Percentiles rank a stretch among this genome's conserved stretches.
phyloP scores from a whole-genome alignment of 2,797 vertebrate genomes.

The Tadarida brasiliensis region DNA sequence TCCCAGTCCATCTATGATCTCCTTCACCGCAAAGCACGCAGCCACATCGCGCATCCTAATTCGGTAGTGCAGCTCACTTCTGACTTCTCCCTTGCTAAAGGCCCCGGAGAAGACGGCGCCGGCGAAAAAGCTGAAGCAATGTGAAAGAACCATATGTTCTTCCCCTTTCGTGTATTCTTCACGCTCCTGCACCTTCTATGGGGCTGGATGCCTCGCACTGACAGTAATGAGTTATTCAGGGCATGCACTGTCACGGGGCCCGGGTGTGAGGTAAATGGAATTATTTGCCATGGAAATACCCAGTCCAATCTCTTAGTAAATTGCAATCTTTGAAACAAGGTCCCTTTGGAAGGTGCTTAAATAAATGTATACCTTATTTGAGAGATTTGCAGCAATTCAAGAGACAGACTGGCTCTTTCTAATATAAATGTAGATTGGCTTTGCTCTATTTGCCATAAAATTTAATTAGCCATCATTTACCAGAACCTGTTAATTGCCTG shows the following conservation, averaged over 20 bases:
- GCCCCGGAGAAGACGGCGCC: neutral
- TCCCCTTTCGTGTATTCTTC: constrained; percentile 10
- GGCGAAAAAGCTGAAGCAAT: neutral
- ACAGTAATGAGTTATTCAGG: constrained; percentile 54
- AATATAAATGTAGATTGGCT: constrained; percentile 68
- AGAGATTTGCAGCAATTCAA: constrained; percentile 67
- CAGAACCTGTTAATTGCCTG: constrained; percentile 79
- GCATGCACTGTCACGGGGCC: neutral
- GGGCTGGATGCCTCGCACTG: neutral
- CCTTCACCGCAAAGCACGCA: neutral
- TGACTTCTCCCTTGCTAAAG: constrained; percentile 6
- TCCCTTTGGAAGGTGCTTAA: constrained; percentile 68
- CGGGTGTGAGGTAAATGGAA: constrained; percentile 63
- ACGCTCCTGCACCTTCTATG: constrained; percentile 19
- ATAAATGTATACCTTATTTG: constrained; percentile 70
- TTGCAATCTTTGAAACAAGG: constrained; percentile 64
- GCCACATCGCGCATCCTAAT: neutral
- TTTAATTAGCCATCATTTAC: constrained; percentile 76
- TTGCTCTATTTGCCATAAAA: constrained; percentile 72
- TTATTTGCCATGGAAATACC: constrained; percentile 69
- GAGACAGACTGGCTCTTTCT: constrained; percentile 71
- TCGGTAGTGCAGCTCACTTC: neutral
- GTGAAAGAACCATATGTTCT: neutral
- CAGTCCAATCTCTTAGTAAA: constrained; percentile 72
- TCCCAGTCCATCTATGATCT: too few relatives aligned